These are phyloP conservation scores for Saccopteryx bilineata DNA, from an alignment of 2,113 vertebrate species.

Conservation along the genomic window DNA sequence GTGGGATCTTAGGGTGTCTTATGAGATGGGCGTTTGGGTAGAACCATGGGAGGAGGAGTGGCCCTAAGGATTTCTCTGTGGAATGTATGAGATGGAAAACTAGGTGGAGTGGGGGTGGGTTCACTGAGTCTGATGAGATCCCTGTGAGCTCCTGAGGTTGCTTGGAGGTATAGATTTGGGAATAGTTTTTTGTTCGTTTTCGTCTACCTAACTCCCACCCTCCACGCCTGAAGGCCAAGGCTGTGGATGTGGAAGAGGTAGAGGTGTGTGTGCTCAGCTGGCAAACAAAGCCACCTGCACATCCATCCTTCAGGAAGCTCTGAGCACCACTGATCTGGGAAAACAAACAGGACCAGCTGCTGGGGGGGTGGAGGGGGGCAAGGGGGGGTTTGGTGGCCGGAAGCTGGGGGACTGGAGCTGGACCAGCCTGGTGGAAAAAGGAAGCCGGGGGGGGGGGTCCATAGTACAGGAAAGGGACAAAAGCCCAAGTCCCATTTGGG, in stretches of 20 bases:
- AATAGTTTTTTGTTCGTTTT: background rate
- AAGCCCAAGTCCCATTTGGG: background rate
- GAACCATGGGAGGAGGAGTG: background rate
- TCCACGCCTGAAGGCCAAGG: background rate
- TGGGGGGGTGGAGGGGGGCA: background rate
- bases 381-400: background rate
- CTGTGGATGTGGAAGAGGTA: slow-evolving; percentile 49
- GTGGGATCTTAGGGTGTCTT: background rate
- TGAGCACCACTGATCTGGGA: slow-evolving; percentile 77
- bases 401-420: background rate
- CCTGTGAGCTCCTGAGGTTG: background rate
- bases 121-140: background rate
- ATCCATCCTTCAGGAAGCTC: slow-evolving; percentile 87
- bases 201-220: background rate
- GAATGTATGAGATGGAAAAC: background rate
- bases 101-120: background rate
- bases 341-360: slow-evolving; percentile 84
- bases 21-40: background rate
- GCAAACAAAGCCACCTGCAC: slow-evolving; percentile 92
- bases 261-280: slow-evolving; percentile 74
- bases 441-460: background rate
- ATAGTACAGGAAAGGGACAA: background rate
- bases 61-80: background rate
- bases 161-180: background rate
- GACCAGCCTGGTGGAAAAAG: background rate